Conservation (phyloP, 2,888 invertebrate genomes). For the Drosophila antonietae region DNA sequence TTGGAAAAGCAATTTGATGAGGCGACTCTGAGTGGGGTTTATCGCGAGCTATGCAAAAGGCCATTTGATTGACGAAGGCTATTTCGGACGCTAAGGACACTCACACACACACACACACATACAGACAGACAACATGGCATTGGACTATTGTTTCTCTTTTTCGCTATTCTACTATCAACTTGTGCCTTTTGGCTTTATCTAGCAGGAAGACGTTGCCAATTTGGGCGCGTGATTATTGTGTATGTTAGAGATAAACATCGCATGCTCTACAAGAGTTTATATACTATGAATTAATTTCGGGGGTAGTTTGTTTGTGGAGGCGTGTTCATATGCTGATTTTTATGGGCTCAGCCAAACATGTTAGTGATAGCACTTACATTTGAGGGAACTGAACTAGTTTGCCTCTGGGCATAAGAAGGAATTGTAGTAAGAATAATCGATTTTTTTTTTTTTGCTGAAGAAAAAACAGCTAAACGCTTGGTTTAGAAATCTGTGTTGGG, state of each 20-base stretch:
- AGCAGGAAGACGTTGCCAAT: not conserved
- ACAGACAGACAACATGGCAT: slow-evolving; percentile 15
- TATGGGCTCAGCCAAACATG: slow-evolving; percentile 16
- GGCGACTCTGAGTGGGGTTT: slow-evolving; percentile 7
- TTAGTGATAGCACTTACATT: slow-evolving; percentile 4
- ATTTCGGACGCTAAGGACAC: slow-evolving; percentile 21
- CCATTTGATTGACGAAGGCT: slow-evolving; percentile 46
- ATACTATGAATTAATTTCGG: not conserved
- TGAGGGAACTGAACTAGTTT: slow-evolving; percentile 6
- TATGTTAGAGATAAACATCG: slow-evolving; percentile 28
- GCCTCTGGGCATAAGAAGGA: not conserved
- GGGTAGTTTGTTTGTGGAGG: slow-evolving; percentile 6
- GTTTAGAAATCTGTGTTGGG: no score
- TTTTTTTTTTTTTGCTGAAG: not conserved
- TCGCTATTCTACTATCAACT: not conserved
- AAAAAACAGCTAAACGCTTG: not conserved
- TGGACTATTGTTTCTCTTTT: slow-evolving; percentile 11
- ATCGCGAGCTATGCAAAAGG: slow-evolving; percentile 42
- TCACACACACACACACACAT: not conserved
- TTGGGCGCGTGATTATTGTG: not conserved
- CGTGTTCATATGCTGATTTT: slow-evolving; percentile 27
- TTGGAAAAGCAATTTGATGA: slow-evolving; percentile 54
- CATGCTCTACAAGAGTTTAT: slow-evolving; percentile 15
- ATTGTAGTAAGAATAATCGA: slow-evolving; percentile 6
- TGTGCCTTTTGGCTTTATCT: not conserved